A percentile compares a stretch with the other conserved stretches of the same genome.
phyloP scores from a whole-genome alignment of 2,113 vertebrate species.

The Ciconia maguari region DNA sequence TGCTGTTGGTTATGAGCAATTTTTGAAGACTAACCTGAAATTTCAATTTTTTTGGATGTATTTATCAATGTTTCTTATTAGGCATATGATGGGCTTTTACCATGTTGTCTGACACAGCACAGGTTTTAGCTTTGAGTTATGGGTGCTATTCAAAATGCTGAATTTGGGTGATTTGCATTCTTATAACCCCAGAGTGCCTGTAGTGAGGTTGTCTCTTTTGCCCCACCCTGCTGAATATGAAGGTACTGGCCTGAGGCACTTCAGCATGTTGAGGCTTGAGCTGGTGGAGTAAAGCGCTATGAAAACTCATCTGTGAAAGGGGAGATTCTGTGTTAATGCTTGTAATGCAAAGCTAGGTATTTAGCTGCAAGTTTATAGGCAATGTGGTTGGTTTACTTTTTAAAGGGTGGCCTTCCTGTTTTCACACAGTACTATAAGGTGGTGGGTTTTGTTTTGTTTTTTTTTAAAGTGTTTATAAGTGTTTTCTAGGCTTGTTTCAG shows the following conservation, averaged over 20 bases:
- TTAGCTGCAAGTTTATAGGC: not conserved
- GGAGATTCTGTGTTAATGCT: not conserved
- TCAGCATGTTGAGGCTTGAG: slow-evolving; percentile 47
- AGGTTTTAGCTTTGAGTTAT: not conserved
- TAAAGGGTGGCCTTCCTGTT: not conserved
- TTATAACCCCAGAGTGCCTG: not conserved
- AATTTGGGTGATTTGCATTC: not conserved
- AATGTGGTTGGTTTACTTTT: not conserved
- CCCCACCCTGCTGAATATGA: slow-evolving; percentile 29
- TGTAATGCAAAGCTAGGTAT: not conserved
- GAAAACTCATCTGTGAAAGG: not conserved
- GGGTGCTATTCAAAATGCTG: not conserved
- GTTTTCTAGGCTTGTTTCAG: not conserved
- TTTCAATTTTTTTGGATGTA: rapidly evolving
- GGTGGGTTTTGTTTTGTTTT: not conserved
- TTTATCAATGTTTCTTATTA: not conserved
- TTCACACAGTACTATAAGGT: not conserved
- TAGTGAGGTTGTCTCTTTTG: not conserved
- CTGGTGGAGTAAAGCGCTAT: not conserved
- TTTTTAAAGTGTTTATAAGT: not conserved
- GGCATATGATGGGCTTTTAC: not conserved
- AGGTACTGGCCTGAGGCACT: not conserved
- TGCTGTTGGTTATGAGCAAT: not conserved
- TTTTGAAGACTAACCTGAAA: not conserved
- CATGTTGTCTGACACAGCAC: not conserved